Percentiles rank a stretch among this genome's conserved stretches.
These are phyloP conservation scores for Scolopax rusticola DNA, from an alignment of 2,797 vertebrate species.

Conservation along the genomic window DNA sequence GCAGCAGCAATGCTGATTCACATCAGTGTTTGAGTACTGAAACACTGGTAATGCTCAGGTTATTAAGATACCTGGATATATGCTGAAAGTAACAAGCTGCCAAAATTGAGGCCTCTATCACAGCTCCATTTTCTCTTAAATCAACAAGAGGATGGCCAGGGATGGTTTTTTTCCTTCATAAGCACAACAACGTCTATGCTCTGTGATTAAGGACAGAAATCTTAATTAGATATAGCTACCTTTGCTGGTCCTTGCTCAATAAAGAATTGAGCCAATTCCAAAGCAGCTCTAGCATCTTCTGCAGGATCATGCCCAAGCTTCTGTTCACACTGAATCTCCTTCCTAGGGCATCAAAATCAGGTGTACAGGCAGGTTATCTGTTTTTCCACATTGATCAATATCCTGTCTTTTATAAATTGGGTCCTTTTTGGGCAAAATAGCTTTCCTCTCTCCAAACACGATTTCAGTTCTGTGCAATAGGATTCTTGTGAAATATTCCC, in stretches of 20 bases:
- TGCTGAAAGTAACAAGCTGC: background rate
- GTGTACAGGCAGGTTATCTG: slow-evolving; percentile 35
- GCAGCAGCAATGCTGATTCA: background rate
- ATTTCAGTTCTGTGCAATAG: slow-evolving; percentile 39
- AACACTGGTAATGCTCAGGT: background rate
- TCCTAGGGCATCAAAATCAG: slow-evolving; percentile 78
- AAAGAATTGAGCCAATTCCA: slow-evolving; percentile 91
- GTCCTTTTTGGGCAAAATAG: background rate
- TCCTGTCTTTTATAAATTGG: slow-evolving; percentile 23
- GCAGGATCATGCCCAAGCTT: slow-evolving; percentile 84
- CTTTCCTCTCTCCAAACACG: slow-evolving; percentile 9
- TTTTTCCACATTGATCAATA: slow-evolving; percentile 36
- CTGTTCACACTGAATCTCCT: slow-evolving; percentile 84
- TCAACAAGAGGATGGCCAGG: background rate
- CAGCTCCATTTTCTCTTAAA: background rate
- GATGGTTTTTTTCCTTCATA: background rate
- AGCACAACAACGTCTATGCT: background rate
- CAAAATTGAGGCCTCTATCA: background rate
- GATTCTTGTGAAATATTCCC: slow-evolving; percentile 41
- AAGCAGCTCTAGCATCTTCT: slow-evolving; percentile 87
- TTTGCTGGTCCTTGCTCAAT: slow-evolving; percentile 87
- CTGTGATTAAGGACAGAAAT: background rate
- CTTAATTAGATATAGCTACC: slow-evolving; percentile 68
- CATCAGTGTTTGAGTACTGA: background rate
- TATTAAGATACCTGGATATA: background rate